Evolutionary conservation across 2,797 vertebrate species (phyloP).

Genomic region (Silurus aristotelis): DNA sequence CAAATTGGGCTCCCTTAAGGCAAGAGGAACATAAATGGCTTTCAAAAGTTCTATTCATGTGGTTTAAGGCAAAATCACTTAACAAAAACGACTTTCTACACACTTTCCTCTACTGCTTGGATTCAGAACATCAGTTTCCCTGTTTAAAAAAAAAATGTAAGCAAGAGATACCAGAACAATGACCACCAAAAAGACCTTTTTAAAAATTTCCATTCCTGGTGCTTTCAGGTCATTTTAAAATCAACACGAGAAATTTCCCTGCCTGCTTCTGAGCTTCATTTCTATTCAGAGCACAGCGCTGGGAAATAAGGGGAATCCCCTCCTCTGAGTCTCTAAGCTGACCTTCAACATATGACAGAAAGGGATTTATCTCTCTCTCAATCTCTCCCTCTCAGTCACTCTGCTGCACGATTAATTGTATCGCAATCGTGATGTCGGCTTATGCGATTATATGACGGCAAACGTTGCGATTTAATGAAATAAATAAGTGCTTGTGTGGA

Average conservation of each 20-base stretch:
- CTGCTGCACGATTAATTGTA: no score
- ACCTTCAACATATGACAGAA: conserved; percentile 48
- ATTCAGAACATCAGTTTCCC: conserved; percentile 5
- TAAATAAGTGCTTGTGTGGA: no score
- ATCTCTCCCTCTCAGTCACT: background rate
- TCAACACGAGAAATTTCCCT: background rate
- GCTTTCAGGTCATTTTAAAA: background rate
- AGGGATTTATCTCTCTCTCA: background rate
- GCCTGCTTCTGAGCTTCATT: background rate
- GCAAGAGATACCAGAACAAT: background rate
- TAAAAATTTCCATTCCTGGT: background rate
- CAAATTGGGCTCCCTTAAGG: conserved; percentile 41
- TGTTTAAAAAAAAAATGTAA: background rate
- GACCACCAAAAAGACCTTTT: background rate
- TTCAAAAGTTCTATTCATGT: conserved; percentile 21
- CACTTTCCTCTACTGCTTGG: background rate
- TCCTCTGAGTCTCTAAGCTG: conserved; percentile 24
- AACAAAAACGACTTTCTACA: conserved; percentile 11
- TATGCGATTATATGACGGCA: no score
- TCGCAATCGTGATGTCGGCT: no score
- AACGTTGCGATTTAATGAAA: no score
- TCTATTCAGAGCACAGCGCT: conserved; percentile 23
- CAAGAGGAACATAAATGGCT: conserved; percentile 23
- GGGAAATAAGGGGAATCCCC: conserved; percentile 56
- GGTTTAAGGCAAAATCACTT: background rate